Evolutionary conservation across 2,113 vertebrate genomes (phyloP), one percentile per base, ranked within the genome.

Genomic region (Callospermophilus lateralis): DNA sequence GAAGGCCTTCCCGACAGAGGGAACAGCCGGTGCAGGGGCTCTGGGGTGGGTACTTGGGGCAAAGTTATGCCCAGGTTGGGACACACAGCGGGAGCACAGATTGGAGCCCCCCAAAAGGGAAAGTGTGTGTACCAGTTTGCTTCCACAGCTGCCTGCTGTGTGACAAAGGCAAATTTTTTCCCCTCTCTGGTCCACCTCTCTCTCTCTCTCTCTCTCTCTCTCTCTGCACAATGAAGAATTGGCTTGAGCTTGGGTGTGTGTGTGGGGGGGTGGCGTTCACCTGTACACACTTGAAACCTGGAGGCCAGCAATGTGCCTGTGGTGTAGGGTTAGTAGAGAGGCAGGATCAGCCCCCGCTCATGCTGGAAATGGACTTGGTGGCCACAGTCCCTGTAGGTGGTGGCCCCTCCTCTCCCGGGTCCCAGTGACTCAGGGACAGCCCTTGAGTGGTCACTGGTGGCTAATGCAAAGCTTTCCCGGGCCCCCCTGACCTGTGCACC

Each of bases 351-450:
- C 32, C 34, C 68, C 30, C 0, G 0, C 7, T 4, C 34, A 84
- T 67, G 55, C 12, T 15, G 20, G 42, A 55, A 53, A 37, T 1
- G 20, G 11, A n/a, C 67, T 34, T 19, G 26, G 22, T 51, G 77
- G 28, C 39, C 0, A 0, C 12, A 55, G 24, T 20, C 17, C 11
- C 13, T 34, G 68, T 2, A 12, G 32, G 16, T 17, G 39, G 24
- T 0, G 9, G 48, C 3, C 8, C 37, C 20, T 39, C 3, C 11
- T 39, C 45, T 68, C 24, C n/a, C 48, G 1, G 48, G 28, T 65
- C 42, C 90, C 39, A 55, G 65, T 39, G 58, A 53, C 67, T 77
- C 4, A 45, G 12, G 65, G 32, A 34, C 20, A 17, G 30, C 51
- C 45, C 28, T 76, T 28, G 2, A 53, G 51, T 0, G 0, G 28